These are phyloP conservation scores for Carassius carassius DNA, from an alignment of 2,113 vertebrate species.

Conservation along the genomic window DNA sequence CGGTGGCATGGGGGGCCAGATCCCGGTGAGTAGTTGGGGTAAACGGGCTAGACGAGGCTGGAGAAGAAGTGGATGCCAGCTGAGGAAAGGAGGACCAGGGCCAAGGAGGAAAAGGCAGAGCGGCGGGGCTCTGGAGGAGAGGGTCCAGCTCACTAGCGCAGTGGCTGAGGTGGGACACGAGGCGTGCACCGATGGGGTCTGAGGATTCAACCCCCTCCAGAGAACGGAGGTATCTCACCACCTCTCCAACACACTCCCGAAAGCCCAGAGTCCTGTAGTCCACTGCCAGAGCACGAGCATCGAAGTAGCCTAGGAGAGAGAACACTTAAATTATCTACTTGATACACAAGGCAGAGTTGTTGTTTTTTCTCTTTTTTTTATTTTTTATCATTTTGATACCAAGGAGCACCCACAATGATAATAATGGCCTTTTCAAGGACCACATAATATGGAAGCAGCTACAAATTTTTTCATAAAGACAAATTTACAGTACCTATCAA, in stretches of 20 bases:
- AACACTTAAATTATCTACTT: background rate
- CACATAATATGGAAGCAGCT: no score
- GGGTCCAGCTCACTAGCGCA: conserved; percentile 90
- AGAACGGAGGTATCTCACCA: conserved; percentile 88
- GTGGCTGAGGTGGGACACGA: conserved; percentile 92
- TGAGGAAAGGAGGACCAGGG: conserved; percentile 87
- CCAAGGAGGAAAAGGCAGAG: conserved; percentile 83
- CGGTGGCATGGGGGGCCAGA: conserved; percentile 68
- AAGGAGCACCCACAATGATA: no score
- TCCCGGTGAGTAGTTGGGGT: conserved; percentile 72
- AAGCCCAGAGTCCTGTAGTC: conserved; percentile 96
- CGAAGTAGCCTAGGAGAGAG: conserved; percentile 83
- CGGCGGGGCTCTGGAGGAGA: conserved; percentile 70
- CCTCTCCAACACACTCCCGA: conserved; percentile 91
- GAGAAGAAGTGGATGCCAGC: conserved; percentile 60
- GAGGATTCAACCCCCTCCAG: conserved; percentile 82
- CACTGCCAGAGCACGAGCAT: conserved; percentile 86
- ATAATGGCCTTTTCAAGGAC: no score
- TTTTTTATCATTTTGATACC: no score
- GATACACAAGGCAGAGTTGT: background rate
- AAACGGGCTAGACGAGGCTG: conserved; percentile 73
- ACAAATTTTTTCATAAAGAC: no score
- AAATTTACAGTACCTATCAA: no score
- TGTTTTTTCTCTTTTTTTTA: no score
- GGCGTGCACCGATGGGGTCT: conserved; percentile 86